Percentiles rank a stretch among this genome's conserved stretches.
Evolutionary conservation across 2,888 invertebrate species (phyloP).

Genomic region (Pseudococcus viburni): DNA sequence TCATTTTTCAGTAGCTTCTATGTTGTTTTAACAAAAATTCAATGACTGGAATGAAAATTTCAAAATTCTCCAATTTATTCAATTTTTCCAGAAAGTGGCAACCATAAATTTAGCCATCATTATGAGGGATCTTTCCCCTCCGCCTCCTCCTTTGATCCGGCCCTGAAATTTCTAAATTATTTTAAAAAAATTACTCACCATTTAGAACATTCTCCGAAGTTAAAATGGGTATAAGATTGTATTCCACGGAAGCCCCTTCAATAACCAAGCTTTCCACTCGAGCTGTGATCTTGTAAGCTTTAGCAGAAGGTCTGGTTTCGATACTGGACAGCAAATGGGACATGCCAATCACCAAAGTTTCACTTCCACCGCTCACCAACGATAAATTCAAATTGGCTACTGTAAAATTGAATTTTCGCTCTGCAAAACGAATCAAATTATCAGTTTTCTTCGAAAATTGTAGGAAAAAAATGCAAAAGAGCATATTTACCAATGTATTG

Average conservation of each 20-base stretch:
- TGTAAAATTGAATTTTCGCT: conserved; percentile 83
- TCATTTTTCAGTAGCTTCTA: no score
- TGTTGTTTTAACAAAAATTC: no score
- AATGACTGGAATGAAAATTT: no score
- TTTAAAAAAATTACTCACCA: conserved; percentile 62
- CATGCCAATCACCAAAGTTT: conserved; percentile 80
- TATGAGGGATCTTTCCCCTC: no score
- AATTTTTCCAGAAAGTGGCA: no score
- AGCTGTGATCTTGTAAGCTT: conserved; percentile 80
- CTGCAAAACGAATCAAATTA: conserved; percentile 72
- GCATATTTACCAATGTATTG: conserved; percentile 75
- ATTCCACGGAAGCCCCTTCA: conserved; percentile 82
- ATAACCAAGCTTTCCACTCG: conserved; percentile 83
- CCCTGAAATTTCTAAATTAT: background rate
- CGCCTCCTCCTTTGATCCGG: no score
- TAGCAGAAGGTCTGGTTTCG: conserved; percentile 79
- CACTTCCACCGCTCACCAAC: conserved; percentile 79
- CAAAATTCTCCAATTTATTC: no score
- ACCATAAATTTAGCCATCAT: no score
- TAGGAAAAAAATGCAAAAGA: background rate
- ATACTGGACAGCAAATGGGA: conserved; percentile 81
- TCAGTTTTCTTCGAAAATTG: background rate
- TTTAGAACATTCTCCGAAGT: conserved; percentile 75
- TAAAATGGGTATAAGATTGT: conserved; percentile 80
- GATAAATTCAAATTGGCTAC: conserved; percentile 81